These are phyloP conservation scores for Clarias batrachus DNA, from an alignment of 2,113 vertebrate species.

Conservation along the genomic window DNA sequence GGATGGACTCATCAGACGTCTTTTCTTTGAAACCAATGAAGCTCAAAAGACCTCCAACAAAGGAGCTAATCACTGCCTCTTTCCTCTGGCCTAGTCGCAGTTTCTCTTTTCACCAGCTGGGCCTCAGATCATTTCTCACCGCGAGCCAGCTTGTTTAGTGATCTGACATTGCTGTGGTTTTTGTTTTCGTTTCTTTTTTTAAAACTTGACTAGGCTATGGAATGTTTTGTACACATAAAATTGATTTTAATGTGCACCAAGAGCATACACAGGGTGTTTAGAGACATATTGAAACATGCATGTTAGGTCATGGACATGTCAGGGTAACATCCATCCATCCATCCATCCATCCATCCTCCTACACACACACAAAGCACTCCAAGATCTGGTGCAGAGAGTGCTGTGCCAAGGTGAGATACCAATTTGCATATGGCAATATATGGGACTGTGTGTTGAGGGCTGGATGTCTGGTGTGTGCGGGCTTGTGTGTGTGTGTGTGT, in stretches of 20 bases:
- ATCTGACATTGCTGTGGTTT: conserved; percentile 22
- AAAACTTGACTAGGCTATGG: not conserved
- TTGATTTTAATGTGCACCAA: not conserved
- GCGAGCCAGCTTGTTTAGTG: conserved; percentile 36
- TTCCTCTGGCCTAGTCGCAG: conserved; percentile 35
- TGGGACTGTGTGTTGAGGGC: conserved; percentile 23
- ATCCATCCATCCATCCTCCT: not conserved
- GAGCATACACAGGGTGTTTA: not conserved
- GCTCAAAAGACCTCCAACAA: conserved; percentile 85
- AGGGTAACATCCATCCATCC: not conserved
- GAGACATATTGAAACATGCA: conserved; percentile 3
- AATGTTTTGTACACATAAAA: not conserved
- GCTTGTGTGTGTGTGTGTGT: conserved; percentile 30
- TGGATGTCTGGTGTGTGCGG: conserved; percentile 16
- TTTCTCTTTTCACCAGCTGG: conserved; percentile 50
- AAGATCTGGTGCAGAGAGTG: conserved; percentile 23
- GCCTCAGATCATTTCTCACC: conserved; percentile 50
- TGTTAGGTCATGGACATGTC: conserved; percentile 62
- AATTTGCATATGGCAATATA: conserved; percentile 8
- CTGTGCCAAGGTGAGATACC: conserved; percentile 30
- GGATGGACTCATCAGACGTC: conserved; percentile 84
- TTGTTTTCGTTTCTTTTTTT: conserved; percentile 15
- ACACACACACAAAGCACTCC: conserved; percentile 17
- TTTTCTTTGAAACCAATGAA: conserved; percentile 86
- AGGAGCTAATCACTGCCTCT: conserved; percentile 81